Evolutionary conservation across 2,113 vertebrate species (phyloP), one percentile per base, ranked within the genome.

Genomic region (Pongo pygmaeus): DNA sequence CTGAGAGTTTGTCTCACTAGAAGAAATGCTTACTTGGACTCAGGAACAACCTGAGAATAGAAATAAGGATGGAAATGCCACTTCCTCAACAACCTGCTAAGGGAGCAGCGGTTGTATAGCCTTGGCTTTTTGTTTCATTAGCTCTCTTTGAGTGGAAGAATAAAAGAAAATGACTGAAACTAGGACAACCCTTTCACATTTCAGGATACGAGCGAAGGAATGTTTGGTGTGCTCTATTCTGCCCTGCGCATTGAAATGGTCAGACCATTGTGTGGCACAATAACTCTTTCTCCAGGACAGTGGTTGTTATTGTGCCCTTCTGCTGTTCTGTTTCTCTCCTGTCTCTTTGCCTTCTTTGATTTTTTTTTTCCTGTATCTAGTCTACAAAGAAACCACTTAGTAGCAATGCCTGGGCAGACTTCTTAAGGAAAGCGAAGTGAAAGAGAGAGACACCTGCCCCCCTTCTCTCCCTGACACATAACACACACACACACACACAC

Each of bases 321-420:
- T 86, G 43, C 32, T 85, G 92, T 88, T 70, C 48, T 35, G 32
- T 85, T 90, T 95, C n/a, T 23, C n/a, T 48, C 23, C 57, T 85
- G 16, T 78, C 48, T 3, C 2, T 32, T 77, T 89, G 80, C 32
- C 10, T 69, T 85, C 35, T 96, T 79, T 94, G 35, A 50, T 50
- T 78, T 93, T 97, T 93, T 97, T 80, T 22, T 79, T 93, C 74
- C 57, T 32, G 81, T 72, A 67, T 74, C 78, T 55, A 78, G 27
- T 94, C 57, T 59, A 32, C 91, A 94, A 38, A 97, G 90, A 96
- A 98, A 94, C 12, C 38, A 20, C 10, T 70, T 74, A 46, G 20
- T 46, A 93, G 94, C 64, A 95, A 81, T 94, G 43, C 20, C 43
- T 95, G 32, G 85, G 22, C 32, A 95, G 70, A 9, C 94, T 94